Percentiles rank a stretch among this genome's conserved stretches.
phyloP scores from a whole-genome alignment of 2,888 invertebrate genomes.

The Troides helena region DNA sequence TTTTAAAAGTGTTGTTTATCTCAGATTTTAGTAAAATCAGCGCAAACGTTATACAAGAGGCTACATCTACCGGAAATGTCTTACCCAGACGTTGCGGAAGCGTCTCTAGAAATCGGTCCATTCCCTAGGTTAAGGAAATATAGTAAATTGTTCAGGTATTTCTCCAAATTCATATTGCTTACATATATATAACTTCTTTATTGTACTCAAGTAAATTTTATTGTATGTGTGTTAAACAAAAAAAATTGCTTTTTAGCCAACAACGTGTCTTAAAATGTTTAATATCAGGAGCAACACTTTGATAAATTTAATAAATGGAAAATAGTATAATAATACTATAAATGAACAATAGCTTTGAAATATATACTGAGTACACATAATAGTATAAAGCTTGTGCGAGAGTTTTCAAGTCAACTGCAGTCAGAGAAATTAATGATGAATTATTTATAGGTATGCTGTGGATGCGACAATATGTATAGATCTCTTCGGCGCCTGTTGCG shows the following conservation, averaged over 20 bases:
- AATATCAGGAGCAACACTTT: too few species aligned
- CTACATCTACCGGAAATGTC: constrained; percentile 65
- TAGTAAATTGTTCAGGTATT: constrained; percentile 66
- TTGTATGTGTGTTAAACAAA: too few species aligned
- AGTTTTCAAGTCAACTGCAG: too few species aligned
- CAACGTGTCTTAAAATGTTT: too few species aligned
- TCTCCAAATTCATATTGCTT: too few species aligned
- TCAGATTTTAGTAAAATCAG: constrained; percentile 64
- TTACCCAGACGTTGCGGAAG: constrained; percentile 69
- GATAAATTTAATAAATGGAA: too few species aligned
- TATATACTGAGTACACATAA: neutral
- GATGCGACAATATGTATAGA: constrained; percentile 66
- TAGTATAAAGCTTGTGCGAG: neutral
- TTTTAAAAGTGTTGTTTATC: constrained; percentile 32
- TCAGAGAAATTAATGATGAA: neutral
- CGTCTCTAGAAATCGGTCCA: constrained; percentile 58
- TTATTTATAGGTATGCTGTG: constrained; percentile 53
- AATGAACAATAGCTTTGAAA: too few species aligned
- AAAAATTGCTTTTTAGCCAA: too few species aligned
- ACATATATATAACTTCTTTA: too few species aligned
- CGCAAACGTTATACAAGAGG: constrained; percentile 61
- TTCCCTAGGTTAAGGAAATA: constrained; percentile 62
- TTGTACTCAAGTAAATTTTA: too few species aligned
- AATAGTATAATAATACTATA: too few species aligned
- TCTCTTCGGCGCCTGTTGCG: constrained; percentile 70